Base-by-base conservation (phyloP, 2,888 invertebrate species). In the Sepioteuthis lessoniana region DNA sequence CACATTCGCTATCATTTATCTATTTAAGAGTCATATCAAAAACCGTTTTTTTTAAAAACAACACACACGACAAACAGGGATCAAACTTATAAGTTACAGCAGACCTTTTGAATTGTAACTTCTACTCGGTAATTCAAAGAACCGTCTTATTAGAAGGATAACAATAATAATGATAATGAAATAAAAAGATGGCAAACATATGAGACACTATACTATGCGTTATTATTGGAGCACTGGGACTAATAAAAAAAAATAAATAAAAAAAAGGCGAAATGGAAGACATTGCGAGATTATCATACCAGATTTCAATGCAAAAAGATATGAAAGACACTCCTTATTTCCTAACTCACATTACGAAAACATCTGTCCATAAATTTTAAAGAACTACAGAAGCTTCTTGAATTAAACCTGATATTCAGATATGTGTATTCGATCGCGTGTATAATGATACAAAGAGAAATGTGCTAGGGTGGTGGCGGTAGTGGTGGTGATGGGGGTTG, bases 81-180 rank as follows among this genome's bases (percentile, higher is more conserved):
- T 76, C n/a, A 76, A 76, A 76, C 31, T 76, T 76, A 76, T 76
- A 76, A n/a, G 16, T 76, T 76, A 76, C 76, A 16, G 1, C n/a
- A n/a, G n/a, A 76, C 76, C n/a, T n/a, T 76, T 76, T 76, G 76
- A 76, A 35, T n/a, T 76, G n/a, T 76, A 76, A 76, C 76, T 19
- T n/a, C 76, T n/a, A n/a, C 13, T n/a, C 76, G n/a, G 7, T 13
- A n/a, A 76, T n/a, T 76, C 76, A 76, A 76, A 76, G 76, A 16
- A n/a, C 16, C n/a, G 16, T 76, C 76, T n/a, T n/a, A 76, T 76
- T 76, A 76, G n/a, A 76, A n/a, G 76, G n/a, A n/a, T 76, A 76
- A 76, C 76, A 76, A n/a, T 76, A 76, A 76, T 76, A 76, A 76
- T n/a, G n/a, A 76, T n/a, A n/a, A 76, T n/a, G 76, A n/a, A 76